phyloP scores from a whole-genome alignment of 2,113 vertebrate genomes.

The Sinocyclocheilus anophthalmus region DNA sequence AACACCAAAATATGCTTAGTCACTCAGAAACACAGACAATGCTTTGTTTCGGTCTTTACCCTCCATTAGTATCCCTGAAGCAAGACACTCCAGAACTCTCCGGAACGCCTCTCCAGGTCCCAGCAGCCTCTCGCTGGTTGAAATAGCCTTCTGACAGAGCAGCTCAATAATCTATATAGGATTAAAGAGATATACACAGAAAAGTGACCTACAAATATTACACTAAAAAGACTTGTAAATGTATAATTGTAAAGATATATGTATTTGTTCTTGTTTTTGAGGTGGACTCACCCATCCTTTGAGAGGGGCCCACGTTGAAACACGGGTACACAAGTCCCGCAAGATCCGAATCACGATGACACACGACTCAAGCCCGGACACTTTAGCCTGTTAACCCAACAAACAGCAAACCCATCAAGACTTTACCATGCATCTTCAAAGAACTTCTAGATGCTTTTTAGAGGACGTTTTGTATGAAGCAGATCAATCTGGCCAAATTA shows the following conservation, averaged over 20 bases:
- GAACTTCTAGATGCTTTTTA: constrained; percentile 68
- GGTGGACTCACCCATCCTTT: constrained; percentile 89
- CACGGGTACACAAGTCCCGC: constrained; percentile 90
- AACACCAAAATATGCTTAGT: not conserved
- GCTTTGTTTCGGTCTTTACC: constrained; percentile 68
- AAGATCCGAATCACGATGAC: constrained; percentile 93
- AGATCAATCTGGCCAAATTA: constrained; percentile 32
- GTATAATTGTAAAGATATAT: not conserved
- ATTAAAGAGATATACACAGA: not conserved
- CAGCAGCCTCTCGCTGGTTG: constrained; percentile 88
- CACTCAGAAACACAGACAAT: not conserved
- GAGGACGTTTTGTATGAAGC: constrained; percentile 48
- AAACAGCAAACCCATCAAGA: constrained; percentile 42
- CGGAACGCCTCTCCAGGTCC: constrained; percentile 90
- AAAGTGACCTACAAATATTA: not conserved
- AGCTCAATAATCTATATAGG: constrained; percentile 85
- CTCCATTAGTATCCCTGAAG: constrained; percentile 93
- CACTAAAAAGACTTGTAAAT: not conserved
- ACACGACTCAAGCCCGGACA: constrained; percentile 87
- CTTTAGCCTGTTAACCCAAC: constrained; percentile 84
- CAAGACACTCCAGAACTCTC: constrained; percentile 90
- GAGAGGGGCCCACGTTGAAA: constrained; percentile 90
- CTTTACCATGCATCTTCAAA: constrained; percentile 43
- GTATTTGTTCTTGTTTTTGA: not conserved
- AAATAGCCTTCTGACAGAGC: constrained; percentile 91